A percentile compares a stretch with the other conserved stretches of the same genome.
Evolutionary conservation across 2,797 vertebrate genomes (phyloP).

Genomic region (Acipenser oxyrinchus): DNA sequence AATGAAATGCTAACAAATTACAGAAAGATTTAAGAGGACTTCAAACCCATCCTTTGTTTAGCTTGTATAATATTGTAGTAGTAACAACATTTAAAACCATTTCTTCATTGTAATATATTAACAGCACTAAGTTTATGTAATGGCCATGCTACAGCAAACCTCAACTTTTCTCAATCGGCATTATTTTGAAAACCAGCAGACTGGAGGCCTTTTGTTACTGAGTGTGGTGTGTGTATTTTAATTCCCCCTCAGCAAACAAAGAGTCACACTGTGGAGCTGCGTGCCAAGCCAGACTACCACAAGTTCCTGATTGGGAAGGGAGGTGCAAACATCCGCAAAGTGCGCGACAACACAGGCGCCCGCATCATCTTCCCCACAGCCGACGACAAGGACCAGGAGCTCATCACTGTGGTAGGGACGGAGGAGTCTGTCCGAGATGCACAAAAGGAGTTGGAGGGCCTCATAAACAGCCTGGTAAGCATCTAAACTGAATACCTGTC

Average conservation of each 20-base stretch:
- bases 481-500: not conserved
- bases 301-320: conserved; percentile 97
- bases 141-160: too few relatives aligned
- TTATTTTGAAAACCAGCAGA: too few relatives aligned
- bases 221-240: not conserved
- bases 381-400: conserved; percentile 92
- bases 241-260: conserved; percentile 78
- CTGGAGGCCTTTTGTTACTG: too few relatives aligned
- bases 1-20: too few relatives aligned
- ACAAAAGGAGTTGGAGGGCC: conserved; percentile 82
- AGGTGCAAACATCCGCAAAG: conserved; percentile 92
- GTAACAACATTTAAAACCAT: too few relatives aligned
- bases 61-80: too few relatives aligned
- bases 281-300: conserved; percentile 95
- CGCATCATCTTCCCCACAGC: conserved; percentile 88
- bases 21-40: too few relatives aligned
- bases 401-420: conserved; percentile 92
- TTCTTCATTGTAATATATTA: too few relatives aligned
- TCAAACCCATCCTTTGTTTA: too few relatives aligned
- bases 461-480: conserved; percentile 85
- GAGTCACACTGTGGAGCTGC: conserved; percentile 87
- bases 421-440: conserved; percentile 91
- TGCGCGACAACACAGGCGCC: conserved; percentile 90
- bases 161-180: too few relatives aligned
- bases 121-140: too few relatives aligned